Percentiles rank a stretch among this genome's conserved stretches.
Evolutionary conservation across 2,888 invertebrate genomes (phyloP).

Genomic region (Alcis repandata): DNA sequence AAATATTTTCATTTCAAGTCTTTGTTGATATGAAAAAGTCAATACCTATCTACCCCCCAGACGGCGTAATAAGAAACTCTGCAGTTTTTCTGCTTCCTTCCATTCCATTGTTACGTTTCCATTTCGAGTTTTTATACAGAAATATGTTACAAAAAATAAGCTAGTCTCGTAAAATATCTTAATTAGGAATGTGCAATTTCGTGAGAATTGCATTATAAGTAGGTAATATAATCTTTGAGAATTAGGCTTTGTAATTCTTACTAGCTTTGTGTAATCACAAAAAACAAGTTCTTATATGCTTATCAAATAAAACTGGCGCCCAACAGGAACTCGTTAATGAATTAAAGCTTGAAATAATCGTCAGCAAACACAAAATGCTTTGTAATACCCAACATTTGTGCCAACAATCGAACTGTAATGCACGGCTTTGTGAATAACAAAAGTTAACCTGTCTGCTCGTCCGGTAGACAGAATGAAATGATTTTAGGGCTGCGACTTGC

Average conservation of each 20-base stretch:
- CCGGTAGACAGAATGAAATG: constrained; percentile 78
- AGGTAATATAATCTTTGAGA: not conserved
- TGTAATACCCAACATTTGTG: constrained; percentile 84
- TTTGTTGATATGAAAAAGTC: constrained; percentile 76
- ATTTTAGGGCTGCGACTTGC: constrained; percentile 79
- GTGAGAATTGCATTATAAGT: not conserved
- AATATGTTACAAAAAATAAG: constrained; percentile 3
- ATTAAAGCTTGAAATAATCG: constrained; percentile 63
- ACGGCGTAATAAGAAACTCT: constrained; percentile 47
- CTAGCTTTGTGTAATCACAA: not conserved
- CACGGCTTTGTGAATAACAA: constrained; percentile 83
- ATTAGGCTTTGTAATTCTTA: not conserved
- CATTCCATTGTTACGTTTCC: constrained; percentile 23
- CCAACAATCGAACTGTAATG: constrained; percentile 84
- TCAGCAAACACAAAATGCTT: constrained; percentile 76
- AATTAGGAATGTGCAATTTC: not conserved
- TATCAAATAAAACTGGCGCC: constrained; percentile 33
- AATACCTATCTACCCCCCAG: constrained; percentile 58
- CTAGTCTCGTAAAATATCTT: not conserved
- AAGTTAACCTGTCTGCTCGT: constrained; percentile 85
- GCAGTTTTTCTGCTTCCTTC: constrained; percentile 37
- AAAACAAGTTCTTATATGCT: not conserved
- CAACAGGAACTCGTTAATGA: constrained; percentile 61
- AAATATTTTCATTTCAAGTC: constrained; percentile 76
- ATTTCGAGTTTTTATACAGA: constrained; percentile 21